Evolutionary conservation across 2,797 vertebrate species (phyloP).

Genomic region (Dendrocincla tyrannina): DNA sequence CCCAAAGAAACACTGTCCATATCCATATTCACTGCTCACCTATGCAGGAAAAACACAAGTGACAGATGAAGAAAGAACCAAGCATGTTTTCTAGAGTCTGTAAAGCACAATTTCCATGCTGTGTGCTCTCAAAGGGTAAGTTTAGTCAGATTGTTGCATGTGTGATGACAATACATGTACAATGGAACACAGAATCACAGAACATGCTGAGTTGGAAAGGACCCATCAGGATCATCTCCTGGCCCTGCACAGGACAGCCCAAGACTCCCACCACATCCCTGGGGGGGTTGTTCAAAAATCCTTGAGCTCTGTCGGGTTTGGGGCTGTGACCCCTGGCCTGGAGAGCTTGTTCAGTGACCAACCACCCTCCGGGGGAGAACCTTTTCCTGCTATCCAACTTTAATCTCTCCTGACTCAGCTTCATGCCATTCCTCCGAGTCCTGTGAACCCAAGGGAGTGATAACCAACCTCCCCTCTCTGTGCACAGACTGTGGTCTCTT

Average conservation of each 20-base stretch:
- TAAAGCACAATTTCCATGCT: background rate
- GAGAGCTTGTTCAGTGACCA: background rate
- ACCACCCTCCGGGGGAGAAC: background rate
- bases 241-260: background rate
- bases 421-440: background rate
- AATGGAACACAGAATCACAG: background rate
- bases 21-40: background rate
- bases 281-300: background rate
- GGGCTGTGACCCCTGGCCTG: background rate
- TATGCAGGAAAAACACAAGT: background rate
- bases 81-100: accelerated
- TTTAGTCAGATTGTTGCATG: background rate
- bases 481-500: accelerated
- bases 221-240: background rate
- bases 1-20: conserved; percentile 9
- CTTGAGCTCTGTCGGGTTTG: background rate
- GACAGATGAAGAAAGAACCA: background rate
- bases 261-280: accelerated
- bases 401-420: accelerated
- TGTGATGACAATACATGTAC: accelerated
- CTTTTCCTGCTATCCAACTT: background rate
- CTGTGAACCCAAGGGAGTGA: background rate
- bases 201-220: background rate
- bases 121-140: background rate
- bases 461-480: too few species aligned